Conservation (phyloP, 2,113 vertebrate genomes). For the Takifugu flavidus region DNA sequence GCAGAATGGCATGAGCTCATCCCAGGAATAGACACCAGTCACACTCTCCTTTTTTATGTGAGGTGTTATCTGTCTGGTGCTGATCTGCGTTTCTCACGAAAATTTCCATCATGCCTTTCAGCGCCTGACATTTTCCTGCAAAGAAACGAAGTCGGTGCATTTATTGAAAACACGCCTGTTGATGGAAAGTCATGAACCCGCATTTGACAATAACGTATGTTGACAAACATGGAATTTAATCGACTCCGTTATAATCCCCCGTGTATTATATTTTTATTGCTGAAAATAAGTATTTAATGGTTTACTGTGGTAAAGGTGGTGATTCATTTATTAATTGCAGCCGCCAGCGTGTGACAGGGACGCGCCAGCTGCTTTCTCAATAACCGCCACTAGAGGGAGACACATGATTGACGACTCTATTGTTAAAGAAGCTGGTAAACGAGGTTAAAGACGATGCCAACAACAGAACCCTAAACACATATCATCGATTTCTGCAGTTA, state of each 20-base stretch:
- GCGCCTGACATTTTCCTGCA: background rate
- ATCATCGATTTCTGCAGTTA: too few species aligned
- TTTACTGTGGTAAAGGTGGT: too few species aligned
- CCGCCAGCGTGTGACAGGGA: background rate
- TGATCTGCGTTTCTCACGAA: constrained; percentile 3
- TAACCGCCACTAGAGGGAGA: constrained; percentile 40
- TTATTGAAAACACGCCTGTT: constrained; percentile 16
- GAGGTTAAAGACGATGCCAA: too few species aligned
- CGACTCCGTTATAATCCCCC: too few species aligned
- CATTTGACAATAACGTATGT: too few species aligned
- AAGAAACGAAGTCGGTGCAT: constrained; percentile 11
- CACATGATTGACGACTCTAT: background rate
- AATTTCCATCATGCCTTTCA: background rate
- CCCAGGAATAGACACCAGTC: background rate
- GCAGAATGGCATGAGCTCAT: constrained; percentile 10
- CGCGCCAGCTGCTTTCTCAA: constrained; percentile 24
- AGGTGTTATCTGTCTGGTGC: constrained; percentile 7
- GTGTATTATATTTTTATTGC: too few species aligned
- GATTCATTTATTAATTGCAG: too few species aligned
- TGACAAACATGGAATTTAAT: too few species aligned
- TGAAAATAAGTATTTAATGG: background rate
- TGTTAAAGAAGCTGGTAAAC: background rate
- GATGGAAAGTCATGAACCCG: too few species aligned
- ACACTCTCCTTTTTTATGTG: background rate
- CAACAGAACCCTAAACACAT: too few species aligned